Percentiles rank a stretch among this genome's conserved stretches.
Conservation (phyloP, 2,888 invertebrate species). For the Drosophila parthenogenetica region DNA sequence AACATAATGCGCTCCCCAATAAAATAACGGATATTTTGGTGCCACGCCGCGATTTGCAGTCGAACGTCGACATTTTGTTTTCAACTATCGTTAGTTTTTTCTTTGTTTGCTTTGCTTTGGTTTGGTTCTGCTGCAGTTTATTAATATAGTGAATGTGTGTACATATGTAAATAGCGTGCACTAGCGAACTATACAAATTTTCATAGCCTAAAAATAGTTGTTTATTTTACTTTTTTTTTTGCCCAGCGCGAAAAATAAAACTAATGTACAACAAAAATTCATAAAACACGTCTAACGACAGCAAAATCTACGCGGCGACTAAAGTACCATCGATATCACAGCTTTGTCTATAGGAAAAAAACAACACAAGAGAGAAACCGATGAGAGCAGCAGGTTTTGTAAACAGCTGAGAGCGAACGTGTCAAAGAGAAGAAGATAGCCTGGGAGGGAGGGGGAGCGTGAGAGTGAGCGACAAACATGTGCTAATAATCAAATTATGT, state of each 20-base stretch:
- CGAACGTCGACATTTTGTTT: constrained; percentile 69
- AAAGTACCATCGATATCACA: constrained; percentile 37
- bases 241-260: constrained; percentile 11
- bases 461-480: constrained; percentile 30
- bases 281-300: constrained; percentile 53
- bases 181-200: constrained; percentile 43
- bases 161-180: constrained; percentile 31
- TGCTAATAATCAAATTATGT: constrained; percentile 68
- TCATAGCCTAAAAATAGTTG: constrained; percentile 76
- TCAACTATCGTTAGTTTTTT: neutral
- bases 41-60: constrained; percentile 81
- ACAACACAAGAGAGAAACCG: constrained; percentile 1
- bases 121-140: constrained; percentile 61
- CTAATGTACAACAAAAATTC: constrained; percentile 1
- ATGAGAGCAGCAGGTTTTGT: constrained; percentile 12
- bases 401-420: constrained; percentile 4
- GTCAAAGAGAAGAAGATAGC: constrained; percentile 7
- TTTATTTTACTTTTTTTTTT: constrained; percentile 62
- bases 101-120: neutral
- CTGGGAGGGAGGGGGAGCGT: constrained; percentile 12
- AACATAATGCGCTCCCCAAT: constrained; percentile 80
- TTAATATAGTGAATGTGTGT: constrained; percentile 27
- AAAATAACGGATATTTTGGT: constrained; percentile 84
- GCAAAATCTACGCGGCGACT: constrained; percentile 61
- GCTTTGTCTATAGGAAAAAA: constrained; percentile 10